A percentile compares a stretch with the other conserved stretches of the same genome.
Conservation (phyloP, 2,113 vertebrate genomes). For the Pluvialis apricaria region DNA sequence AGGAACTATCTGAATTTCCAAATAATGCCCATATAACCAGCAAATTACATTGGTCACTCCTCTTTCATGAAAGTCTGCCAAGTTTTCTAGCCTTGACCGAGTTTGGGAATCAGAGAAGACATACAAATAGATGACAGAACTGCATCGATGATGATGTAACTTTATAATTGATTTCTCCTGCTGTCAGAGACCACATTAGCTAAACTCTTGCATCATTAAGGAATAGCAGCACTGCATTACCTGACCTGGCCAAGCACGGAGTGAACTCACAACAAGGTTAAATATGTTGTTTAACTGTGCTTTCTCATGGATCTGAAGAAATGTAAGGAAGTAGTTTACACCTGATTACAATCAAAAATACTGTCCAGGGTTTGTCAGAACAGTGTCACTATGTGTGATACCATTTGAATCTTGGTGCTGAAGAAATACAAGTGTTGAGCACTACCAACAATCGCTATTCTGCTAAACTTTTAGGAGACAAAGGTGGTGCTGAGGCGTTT, state of each 20-base stretch:
- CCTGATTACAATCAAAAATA: background rate
- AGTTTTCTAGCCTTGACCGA: background rate
- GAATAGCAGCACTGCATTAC: background rate
- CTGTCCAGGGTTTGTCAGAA: background rate
- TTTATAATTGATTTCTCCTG: background rate
- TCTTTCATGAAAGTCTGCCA: background rate
- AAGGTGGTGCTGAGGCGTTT: background rate
- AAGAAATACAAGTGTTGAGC: background rate
- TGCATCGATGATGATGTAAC: background rate
- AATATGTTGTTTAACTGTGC: background rate
- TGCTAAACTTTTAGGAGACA: background rate
- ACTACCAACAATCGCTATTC: fast-evolving
- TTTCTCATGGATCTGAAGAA: background rate
- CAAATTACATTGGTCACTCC: background rate
- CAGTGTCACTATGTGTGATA: fast-evolving
- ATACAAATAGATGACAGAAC: background rate
- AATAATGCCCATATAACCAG: background rate
- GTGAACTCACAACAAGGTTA: background rate
- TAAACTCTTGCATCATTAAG: background rate
- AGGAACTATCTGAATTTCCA: background rate
- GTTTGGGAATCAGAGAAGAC: background rate
- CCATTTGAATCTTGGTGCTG: background rate
- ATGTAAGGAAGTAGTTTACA: background rate
- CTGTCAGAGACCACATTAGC: background rate
- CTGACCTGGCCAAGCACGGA: fast-evolving